These are phyloP conservation scores for Theonella swinhoei DNA, from an alignment of 37 sponge, comb jelly and placozoan genomes.

Conservation along the genomic window DNA sequence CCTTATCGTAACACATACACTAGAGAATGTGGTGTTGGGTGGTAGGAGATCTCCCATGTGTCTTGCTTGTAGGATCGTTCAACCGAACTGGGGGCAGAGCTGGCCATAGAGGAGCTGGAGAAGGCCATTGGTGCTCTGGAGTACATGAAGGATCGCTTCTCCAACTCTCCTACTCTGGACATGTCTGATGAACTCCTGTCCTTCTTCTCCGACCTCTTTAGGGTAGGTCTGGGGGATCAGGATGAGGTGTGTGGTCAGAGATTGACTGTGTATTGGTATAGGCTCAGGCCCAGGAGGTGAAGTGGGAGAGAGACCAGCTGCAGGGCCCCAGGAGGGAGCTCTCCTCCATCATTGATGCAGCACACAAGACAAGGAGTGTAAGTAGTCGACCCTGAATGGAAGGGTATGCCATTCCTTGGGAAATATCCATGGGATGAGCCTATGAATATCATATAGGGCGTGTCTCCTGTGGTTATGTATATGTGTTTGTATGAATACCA, in stretches of 20 bases:
- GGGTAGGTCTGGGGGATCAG: no score
- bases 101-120: conserved; percentile 25
- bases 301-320: conserved; percentile 48
- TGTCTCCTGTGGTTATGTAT: no score
- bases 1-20: no score
- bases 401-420: no score
- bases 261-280: conserved; percentile 8
- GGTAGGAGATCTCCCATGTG: background rate
- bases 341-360: conserved; percentile 22
- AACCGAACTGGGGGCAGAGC: conserved; percentile 13
- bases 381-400: background rate
- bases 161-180: conserved; percentile 68
- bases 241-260: conserved; percentile 1
- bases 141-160: conserved; percentile 64
- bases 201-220: conserved; percentile 58
- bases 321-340: conserved; percentile 20
- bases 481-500: no score
- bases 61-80: conserved; percentile 36
- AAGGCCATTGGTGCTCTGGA: conserved; percentile 62
- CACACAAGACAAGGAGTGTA: conserved; percentile 62
- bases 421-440: background rate
- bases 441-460: background rate
- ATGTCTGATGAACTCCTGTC: conserved; percentile 48
- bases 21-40: no score
- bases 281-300: conserved; percentile 64